Conservation (phyloP, 30 jellyfish, hydroid and myxozoan species). For the Hydractinia echinata region DNA sequence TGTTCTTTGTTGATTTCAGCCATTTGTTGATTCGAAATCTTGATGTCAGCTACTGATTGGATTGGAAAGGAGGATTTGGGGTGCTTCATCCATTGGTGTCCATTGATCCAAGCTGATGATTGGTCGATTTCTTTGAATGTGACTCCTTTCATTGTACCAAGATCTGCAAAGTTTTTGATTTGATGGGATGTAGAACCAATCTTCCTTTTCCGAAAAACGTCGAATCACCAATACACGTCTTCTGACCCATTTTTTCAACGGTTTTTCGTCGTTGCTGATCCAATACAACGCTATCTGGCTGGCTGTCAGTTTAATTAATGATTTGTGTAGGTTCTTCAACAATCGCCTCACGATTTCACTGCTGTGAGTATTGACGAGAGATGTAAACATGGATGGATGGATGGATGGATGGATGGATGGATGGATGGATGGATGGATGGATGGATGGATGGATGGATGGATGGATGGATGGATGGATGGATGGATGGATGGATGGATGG, state of each 20-base stretch:
- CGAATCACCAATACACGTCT: no score
- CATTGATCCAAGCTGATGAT: background rate
- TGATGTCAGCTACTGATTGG: conserved; percentile 10
- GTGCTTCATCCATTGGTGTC: conserved; percentile 8
- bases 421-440: no score
- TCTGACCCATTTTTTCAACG: no score
- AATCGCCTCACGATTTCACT: background rate
- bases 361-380: conserved; percentile 8
- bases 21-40: background rate
- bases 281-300: conserved; percentile 13
- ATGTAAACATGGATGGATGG: no score
- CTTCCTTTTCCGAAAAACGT: no score
- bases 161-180: no score
- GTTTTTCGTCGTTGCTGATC: conserved; percentile 6
- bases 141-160: no score
- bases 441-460: no score
- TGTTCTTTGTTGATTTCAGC: conserved; percentile 3
- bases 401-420: no score
- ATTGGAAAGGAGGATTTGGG: background rate
- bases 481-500: no score
- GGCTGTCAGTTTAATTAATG: background rate
- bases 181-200: no score
- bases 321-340: conserved; percentile 1
- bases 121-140: conserved; percentile 2
- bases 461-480: no score